Percentiles rank a stretch among this genome's conserved stretches.
Evolutionary conservation across 2,113 vertebrate species (phyloP).

Genomic region (Muntiacus reevesi): DNA sequence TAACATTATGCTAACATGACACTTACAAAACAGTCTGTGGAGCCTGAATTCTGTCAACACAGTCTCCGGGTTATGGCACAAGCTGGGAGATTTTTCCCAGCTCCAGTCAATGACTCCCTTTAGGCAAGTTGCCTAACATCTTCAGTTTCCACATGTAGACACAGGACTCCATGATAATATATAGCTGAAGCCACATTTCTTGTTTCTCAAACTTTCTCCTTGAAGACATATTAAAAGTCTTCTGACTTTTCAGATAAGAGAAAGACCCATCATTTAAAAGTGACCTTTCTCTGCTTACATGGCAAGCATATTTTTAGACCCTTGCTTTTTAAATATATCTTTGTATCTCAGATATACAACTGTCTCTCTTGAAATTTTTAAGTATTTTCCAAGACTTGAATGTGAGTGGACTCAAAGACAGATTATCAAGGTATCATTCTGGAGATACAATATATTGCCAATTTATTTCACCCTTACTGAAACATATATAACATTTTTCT

Average conservation of each 20-base stretch:
- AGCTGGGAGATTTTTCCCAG: constrained; percentile 33
- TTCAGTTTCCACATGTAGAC: constrained; percentile 33
- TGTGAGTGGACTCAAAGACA: neutral
- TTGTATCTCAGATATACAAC: neutral
- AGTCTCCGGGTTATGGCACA: neutral
- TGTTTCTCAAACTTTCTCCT: constrained; percentile 25
- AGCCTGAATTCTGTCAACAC: constrained; percentile 64
- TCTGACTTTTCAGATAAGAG: neutral
- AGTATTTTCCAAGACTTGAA: neutral
- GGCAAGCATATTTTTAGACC: neutral
- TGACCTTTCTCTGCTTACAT: neutral
- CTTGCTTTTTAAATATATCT: constrained; percentile 11
- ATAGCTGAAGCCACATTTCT: neutral
- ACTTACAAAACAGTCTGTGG: constrained; percentile 62
- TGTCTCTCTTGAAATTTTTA: constrained; percentile 2
- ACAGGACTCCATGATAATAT: neutral
- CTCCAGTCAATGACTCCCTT: constrained; percentile 30
- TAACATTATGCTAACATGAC: constrained; percentile 55
- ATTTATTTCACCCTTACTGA: neutral
- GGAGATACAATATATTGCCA: neutral
- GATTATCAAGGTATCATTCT: neutral
- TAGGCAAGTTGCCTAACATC: constrained; percentile 32
- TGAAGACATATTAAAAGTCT: neutral
- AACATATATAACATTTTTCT: neutral
- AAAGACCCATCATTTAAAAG: neutral